Evolutionary conservation across 2,797 vertebrate species (phyloP).

Genomic region (Aulostomus chinensis): DNA sequence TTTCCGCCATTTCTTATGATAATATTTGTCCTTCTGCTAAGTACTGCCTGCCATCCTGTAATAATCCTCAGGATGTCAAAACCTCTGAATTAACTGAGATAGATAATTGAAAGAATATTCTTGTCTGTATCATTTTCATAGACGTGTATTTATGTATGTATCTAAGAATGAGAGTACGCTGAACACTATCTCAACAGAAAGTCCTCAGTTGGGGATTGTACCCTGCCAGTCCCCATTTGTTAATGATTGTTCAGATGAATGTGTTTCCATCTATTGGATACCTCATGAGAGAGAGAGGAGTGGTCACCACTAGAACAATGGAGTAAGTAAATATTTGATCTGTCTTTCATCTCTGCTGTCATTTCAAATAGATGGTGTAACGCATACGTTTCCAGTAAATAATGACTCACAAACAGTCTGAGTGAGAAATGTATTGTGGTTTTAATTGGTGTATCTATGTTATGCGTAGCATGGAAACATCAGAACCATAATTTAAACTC

Average conservation of each 20-base stretch:
- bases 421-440: constrained; percentile 72
- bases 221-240: constrained; percentile 50
- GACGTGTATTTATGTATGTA: too few relatives aligned
- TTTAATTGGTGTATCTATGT: constrained; percentile 78
- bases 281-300: constrained; percentile 55
- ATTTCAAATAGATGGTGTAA: constrained; percentile 63
- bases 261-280: constrained; percentile 58
- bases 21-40: constrained; percentile 38
- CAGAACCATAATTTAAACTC: too few relatives aligned
- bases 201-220: too few relatives aligned
- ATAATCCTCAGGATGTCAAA: constrained; percentile 29
- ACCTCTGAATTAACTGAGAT: constrained; percentile 23
- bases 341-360: constrained; percentile 73
- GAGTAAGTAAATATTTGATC: constrained; percentile 80
- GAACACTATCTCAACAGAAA: constrained; percentile 26
- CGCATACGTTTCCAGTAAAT: constrained; percentile 21
- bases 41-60: constrained; percentile 15
- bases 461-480: too few relatives aligned
- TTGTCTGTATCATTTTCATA: constrained; percentile 13
- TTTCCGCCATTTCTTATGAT: constrained; percentile 32
- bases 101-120: constrained; percentile 12
- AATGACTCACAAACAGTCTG: constrained; percentile 60
- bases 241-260: constrained; percentile 62
- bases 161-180: constrained; percentile 1
- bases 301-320: constrained; percentile 73